These are phyloP conservation scores for Phaenicophaeus curvirostris DNA, from an alignment of 2,797 vertebrate species.

Conservation along the genomic window DNA sequence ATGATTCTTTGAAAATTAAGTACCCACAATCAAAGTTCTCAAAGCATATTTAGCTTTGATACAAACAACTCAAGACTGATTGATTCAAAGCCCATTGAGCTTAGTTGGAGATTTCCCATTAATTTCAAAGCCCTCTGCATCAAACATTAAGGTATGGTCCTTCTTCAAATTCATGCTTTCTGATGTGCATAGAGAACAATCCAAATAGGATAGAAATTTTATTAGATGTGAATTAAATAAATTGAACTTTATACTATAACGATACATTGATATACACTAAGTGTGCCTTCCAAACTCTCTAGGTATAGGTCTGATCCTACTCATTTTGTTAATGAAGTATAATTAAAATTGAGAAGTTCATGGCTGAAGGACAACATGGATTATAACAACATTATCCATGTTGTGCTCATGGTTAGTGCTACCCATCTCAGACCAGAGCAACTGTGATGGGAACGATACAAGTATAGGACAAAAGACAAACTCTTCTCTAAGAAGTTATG, in stretches of 20 bases:
- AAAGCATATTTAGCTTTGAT: background rate
- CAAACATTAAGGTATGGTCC: background rate
- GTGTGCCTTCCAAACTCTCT: background rate
- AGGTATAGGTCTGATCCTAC: conserved; percentile 1
- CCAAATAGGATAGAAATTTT: conserved; percentile 54
- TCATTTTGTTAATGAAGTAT: background rate
- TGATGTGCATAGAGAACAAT: conserved; percentile 15
- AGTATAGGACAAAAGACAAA: background rate
- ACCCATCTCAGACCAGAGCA: background rate
- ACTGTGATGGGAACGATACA: background rate
- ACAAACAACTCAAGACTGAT: background rate
- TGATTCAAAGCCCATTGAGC: background rate
- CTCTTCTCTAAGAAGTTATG: background rate
- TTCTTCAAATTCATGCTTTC: background rate
- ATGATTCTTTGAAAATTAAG: background rate
- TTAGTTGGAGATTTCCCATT: background rate
- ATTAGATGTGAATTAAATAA: conserved; percentile 12
- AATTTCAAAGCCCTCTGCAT: background rate
- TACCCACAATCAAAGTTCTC: background rate
- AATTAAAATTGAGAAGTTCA: background rate
- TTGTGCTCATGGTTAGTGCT: background rate
- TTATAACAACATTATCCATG: background rate
- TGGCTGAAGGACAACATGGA: background rate
- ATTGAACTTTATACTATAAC: background rate
- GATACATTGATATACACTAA: background rate